Evolutionary conservation across 2,113 vertebrate species (phyloP).

Genomic region (Eudyptes chrysolophus): DNA sequence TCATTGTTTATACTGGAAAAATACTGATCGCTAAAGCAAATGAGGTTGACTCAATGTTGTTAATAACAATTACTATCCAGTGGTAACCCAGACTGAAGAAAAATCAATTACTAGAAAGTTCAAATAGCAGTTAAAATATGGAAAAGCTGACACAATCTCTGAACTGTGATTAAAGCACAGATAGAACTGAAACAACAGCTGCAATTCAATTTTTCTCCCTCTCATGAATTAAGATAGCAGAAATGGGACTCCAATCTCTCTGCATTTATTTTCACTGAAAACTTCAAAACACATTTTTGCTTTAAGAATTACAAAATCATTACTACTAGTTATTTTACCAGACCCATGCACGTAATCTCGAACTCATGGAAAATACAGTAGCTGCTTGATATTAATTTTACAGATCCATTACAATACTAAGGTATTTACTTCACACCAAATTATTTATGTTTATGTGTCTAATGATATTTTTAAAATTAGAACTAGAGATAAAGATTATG

Average conservation of each 20-base stretch:
- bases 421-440: not conserved
- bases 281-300: not conserved
- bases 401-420: not conserved
- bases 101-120: not conserved
- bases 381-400: not conserved
- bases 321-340: not conserved
- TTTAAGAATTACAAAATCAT: not conserved
- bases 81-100: not conserved
- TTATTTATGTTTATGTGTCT: not conserved
- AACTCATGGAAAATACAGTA: not conserved
- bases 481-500: not conserved
- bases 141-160: not conserved
- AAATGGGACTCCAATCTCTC: not conserved
- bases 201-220: not conserved
- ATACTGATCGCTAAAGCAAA: not conserved
- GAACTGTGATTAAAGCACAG: not conserved
- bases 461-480: not conserved
- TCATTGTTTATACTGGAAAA: not conserved
- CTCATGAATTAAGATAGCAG: not conserved
- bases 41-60: not conserved
- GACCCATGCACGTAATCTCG: not conserved
- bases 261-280: not conserved
- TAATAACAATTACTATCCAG: not conserved
- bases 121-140: not conserved
- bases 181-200: not conserved